These are phyloP conservation scores for Mesorhabditis sp. DNA, from an alignment of 2,888 invertebrate species.

Conservation along the genomic window DNA sequence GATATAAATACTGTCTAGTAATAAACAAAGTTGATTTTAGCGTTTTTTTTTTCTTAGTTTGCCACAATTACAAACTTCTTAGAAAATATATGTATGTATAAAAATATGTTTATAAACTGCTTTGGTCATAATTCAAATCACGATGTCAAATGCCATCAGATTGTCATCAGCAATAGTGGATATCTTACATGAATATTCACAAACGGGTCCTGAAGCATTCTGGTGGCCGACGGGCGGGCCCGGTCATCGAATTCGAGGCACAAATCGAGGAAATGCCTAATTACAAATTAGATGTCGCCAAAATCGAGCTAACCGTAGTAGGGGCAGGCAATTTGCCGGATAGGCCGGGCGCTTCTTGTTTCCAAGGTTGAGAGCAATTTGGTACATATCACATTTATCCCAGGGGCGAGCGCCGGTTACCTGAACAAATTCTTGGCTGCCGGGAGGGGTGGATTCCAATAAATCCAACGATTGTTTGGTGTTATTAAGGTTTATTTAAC, in stretches of 20 bases:
- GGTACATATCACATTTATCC: constrained; percentile 6
- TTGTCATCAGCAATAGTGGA: not conserved
- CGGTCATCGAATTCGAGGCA: constrained; percentile 81
- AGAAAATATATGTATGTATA: not conserved
- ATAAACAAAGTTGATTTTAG: no score
- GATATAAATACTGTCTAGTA: no score
- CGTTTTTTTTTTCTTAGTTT: not conserved
- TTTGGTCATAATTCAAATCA: no score
- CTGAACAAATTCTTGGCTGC: not conserved
- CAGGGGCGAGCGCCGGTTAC: not conserved
- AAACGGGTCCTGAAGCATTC: constrained; percentile 75
- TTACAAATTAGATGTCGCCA: not conserved
- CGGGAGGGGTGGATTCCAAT: no score
- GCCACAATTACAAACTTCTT: not conserved
- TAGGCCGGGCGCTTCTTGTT: constrained; percentile 5
- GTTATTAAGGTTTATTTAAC: no score
- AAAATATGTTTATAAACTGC: no score
- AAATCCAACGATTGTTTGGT: not conserved
- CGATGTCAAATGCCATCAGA: no score
- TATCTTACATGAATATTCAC: constrained; percentile 59
- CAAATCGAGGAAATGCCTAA: constrained; percentile 70
- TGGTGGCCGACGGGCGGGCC: constrained; percentile 70
- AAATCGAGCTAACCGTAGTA: not conserved
- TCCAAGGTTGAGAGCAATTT: not conserved
- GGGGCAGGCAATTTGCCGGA: not conserved